phyloP scores from a whole-genome alignment of 2,797 vertebrate species.

The Tokudaia muenninki region DNA sequence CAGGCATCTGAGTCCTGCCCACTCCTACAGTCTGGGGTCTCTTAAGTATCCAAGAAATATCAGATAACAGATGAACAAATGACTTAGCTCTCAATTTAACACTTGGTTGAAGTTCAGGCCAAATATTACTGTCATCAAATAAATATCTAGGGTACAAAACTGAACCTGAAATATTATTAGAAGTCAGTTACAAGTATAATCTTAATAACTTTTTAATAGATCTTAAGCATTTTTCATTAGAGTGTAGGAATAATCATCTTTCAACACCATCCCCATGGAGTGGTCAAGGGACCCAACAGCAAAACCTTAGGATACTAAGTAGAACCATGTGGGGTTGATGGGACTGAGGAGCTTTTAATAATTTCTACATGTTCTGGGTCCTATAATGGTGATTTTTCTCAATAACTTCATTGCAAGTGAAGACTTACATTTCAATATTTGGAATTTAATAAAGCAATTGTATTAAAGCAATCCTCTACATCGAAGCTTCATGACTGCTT shows the following conservation, averaged over 20 bases:
- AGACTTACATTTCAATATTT: background rate
- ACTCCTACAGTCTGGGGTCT: background rate
- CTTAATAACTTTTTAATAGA: background rate
- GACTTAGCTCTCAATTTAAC: background rate
- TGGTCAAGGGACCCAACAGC: background rate
- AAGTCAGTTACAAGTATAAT: background rate
- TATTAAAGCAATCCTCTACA: background rate
- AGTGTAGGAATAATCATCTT: background rate
- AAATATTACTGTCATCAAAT: slow-evolving; percentile 7
- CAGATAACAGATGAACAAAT: background rate
- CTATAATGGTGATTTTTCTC: background rate
- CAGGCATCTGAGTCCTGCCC: no score
- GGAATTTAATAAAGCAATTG: background rate
- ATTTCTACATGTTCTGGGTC: background rate
- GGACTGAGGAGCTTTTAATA: background rate
- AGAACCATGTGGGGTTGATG: background rate
- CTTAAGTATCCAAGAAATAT: background rate
- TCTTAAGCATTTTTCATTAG: background rate
- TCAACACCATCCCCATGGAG: background rate
- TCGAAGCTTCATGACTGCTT: background rate
- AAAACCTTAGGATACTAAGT: background rate
- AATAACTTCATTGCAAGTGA: background rate
- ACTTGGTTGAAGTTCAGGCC: background rate
- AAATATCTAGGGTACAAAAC: background rate
- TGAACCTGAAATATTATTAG: background rate